Evolutionary conservation across 2,797 vertebrate genomes (phyloP).

Genomic region (Smutsia temminckii): DNA sequence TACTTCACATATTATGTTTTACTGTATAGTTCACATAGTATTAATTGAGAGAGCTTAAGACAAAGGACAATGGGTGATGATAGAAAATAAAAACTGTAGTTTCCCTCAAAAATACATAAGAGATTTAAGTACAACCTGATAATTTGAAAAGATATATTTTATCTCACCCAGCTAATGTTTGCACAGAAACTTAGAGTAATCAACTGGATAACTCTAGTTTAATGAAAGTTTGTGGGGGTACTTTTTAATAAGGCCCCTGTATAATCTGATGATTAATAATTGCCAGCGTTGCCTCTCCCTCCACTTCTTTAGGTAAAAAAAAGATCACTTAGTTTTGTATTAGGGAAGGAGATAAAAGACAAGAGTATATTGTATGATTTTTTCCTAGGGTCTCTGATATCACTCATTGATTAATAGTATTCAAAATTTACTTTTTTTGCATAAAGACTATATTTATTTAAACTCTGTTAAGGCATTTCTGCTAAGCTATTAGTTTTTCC

Average conservation of each 20-base stretch:
- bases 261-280: conserved; percentile 33
- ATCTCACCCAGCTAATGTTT: conserved; percentile 77
- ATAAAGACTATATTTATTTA: conserved; percentile 29
- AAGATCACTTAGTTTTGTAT: conserved; percentile 50
- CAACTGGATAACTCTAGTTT: conserved; percentile 61
- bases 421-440: conserved; percentile 43
- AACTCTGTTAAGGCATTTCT: conserved; percentile 31
- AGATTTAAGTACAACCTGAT: conserved; percentile 23
- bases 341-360: not conserved
- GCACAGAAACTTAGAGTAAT: conserved; percentile 74
- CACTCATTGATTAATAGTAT: conserved; percentile 2
- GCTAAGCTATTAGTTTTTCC: not conserved
- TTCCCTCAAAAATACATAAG: conserved; percentile 56
- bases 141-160: conserved; percentile 76
- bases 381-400: not conserved
- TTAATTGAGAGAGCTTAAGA: conserved; percentile 56
- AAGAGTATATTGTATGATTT: not conserved
- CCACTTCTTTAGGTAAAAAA: conserved; percentile 48
- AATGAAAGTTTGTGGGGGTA: conserved; percentile 74
- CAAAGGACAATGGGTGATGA: conserved; percentile 62
- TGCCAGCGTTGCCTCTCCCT: conserved; percentile 59
- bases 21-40: not conserved
- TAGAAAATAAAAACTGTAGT: conserved; percentile 61
- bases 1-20: conserved; percentile 9
- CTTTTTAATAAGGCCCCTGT: conserved; percentile 55